A percentile compares a stretch with the other conserved stretches of the same genome.
Conservation (phyloP, 2,888 invertebrate genomes). For the Tinea semifulvella region DNA sequence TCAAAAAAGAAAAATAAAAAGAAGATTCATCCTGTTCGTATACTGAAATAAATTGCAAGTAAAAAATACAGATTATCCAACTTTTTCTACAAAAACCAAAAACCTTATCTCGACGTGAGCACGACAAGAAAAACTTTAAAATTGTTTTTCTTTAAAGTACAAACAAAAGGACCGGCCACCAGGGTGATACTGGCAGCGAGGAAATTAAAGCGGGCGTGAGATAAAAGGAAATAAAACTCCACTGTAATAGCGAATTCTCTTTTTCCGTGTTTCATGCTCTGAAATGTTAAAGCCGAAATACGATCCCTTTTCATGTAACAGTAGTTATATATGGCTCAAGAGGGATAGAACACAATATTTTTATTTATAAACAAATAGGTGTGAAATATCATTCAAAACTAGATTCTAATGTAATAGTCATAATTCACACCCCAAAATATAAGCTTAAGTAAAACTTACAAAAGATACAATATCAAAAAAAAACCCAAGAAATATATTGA, state of each 20-base stretch:
- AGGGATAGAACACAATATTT: no score
- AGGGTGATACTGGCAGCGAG: slow-evolving; percentile 22
- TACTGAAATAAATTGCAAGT: slow-evolving; percentile 1
- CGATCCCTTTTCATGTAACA: background rate
- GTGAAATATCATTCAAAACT: no score
- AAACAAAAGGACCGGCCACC: slow-evolving; percentile 30
- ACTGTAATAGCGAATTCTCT: slow-evolving; percentile 15
- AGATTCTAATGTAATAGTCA: no score
- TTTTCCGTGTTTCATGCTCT: slow-evolving; percentile 15
- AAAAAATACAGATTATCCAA: slow-evolving; percentile 1
- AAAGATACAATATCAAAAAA: no score
- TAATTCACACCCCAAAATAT: no score
- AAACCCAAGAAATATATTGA: no score
- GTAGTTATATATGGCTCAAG: no score
- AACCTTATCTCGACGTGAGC: background rate
- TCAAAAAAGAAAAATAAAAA: background rate
- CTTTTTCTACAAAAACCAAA: background rate
- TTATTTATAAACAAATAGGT: no score
- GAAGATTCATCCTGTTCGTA: background rate
- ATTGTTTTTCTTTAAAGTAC: slow-evolving; percentile 41
- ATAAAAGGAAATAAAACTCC: slow-evolving; percentile 30
- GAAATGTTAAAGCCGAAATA: slow-evolving; percentile 11
- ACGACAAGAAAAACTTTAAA: slow-evolving; percentile 30
- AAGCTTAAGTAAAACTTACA: no score
- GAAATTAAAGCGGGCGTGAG: slow-evolving; percentile 37